These are phyloP conservation scores for Gorsachius magnificus DNA, from an alignment of 2,797 vertebrate species.

Conservation along the genomic window DNA sequence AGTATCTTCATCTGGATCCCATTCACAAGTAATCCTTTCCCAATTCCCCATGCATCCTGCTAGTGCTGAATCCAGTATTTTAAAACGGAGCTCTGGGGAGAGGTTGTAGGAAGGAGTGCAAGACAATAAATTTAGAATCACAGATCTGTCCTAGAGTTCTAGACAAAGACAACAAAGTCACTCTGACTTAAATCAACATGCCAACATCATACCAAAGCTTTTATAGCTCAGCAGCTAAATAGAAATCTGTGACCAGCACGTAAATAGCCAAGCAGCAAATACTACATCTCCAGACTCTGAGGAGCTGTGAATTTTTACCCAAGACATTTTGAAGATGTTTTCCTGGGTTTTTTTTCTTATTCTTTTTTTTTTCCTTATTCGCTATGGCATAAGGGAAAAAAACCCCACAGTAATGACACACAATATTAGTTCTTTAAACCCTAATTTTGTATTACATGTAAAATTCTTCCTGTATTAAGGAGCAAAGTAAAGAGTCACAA, in stretches of 20 bases:
- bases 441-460: not conserved
- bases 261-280: not conserved
- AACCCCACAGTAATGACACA: not conserved
- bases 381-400: not conserved
- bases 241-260: not conserved
- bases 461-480: not conserved
- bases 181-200: not conserved
- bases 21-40: not conserved
- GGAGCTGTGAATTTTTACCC: not conserved
- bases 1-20: not conserved
- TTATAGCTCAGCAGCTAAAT: not conserved
- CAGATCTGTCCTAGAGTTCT: not conserved
- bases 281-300: not conserved
- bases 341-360: not conserved
- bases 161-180: not conserved
- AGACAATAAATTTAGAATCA: not conserved
- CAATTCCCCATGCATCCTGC: not conserved
- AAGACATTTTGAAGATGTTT: not conserved
- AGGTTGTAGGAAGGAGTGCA: not conserved
- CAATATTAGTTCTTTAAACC: not conserved
- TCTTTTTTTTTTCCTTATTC: not conserved
- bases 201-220: not conserved
- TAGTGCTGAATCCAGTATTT: not conserved
- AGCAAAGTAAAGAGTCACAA: not conserved
- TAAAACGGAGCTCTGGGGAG: not conserved